Evolutionary conservation across 1,140 invertebrate genomes (phyloP), one percentile per base, ranked within the genome.

Genomic region (Rhopalosiphum padi): DNA sequence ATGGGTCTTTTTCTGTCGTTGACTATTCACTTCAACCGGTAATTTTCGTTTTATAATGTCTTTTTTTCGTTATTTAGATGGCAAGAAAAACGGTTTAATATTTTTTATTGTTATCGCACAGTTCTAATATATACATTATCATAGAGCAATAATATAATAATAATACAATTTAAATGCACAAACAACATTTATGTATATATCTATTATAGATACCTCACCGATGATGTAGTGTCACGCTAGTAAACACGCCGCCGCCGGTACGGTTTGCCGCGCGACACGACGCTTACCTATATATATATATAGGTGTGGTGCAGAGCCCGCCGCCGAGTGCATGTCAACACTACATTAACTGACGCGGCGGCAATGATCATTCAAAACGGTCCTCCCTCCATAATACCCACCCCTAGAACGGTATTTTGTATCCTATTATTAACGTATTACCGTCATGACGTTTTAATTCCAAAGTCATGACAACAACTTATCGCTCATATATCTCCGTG

Each of bases 391-490:
- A 22, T 21, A 3, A 30, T 30, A 51, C 48, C 68, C 41, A 60
- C 68, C 77, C 22, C 35, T 51, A 51, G 2, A 91, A 92, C 23
- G 77, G 46, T 48, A 53, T 92, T 92, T 92, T 53, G 37, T 92
- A 83, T 85, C 91, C 91, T 85, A 37, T 92, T 92, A 92, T 92
- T 92, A 92, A 92, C 68, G n/a, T 92, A 92, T 92, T 93, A 85
- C 91, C 51, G n/a, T 93, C 82, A 85, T 93, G 91, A 93, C 91
- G 77, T 93, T 93, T 93, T 93, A 93, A 93, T 86, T 93, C 37
- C 35, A 18, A 55, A 41, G 91, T 93, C 91, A 85, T 82, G 91
- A 53, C 46, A 92, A 53, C 37, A 37, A 46, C 43, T 86, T 30
- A 46, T 46, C 43, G 41, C 85, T 86, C 37, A 35, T 77, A 77